Evolutionary conservation across 2,888 invertebrate genomes (phyloP).

Genomic region (Leucophora obtusa): DNA sequence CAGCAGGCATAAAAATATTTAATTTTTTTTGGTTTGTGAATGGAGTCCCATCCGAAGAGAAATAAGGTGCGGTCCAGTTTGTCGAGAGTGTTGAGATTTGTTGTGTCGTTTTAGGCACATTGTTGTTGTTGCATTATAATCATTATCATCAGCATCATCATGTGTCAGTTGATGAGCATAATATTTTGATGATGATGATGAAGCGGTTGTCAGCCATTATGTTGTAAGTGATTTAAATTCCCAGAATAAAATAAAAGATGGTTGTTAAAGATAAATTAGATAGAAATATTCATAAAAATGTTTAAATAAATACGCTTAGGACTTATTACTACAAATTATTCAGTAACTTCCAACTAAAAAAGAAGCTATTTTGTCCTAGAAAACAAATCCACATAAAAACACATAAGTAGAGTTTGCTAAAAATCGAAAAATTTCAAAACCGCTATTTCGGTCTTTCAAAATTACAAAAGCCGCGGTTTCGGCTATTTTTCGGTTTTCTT

Average conservation of each 20-base stretch:
- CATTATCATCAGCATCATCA: conserved; percentile 26
- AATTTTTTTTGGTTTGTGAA: conserved; percentile 17
- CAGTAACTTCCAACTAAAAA: too few species aligned
- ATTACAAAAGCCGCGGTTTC: too few species aligned
- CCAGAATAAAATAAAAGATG: conserved; percentile 26
- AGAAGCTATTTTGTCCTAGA: too few species aligned
- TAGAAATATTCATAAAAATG: too few species aligned
- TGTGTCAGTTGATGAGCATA: conserved; percentile 38
- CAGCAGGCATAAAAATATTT: conserved; percentile 45
- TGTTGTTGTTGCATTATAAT: conserved; percentile 28
- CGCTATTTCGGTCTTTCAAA: too few species aligned
- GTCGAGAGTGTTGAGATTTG: conserved; percentile 40
- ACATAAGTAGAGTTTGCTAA: too few species aligned
- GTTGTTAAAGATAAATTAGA: not conserved
- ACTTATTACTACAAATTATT: too few species aligned
- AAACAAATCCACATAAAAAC: too few species aligned
- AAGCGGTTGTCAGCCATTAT: conserved; percentile 41
- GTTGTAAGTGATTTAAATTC: conserved; percentile 22
- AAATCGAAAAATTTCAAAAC: too few species aligned
- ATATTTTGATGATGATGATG: conserved; percentile 46
- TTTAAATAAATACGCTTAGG: too few species aligned
- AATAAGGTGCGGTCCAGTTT: conserved; percentile 47
- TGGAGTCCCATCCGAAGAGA: conserved; percentile 4
- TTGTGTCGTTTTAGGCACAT: conserved; percentile 31
- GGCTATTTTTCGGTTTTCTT: too few species aligned